These are phyloP conservation scores for Drosophila stalkeri DNA, from an alignment of 2,888 invertebrate species.

Conservation along the genomic window DNA sequence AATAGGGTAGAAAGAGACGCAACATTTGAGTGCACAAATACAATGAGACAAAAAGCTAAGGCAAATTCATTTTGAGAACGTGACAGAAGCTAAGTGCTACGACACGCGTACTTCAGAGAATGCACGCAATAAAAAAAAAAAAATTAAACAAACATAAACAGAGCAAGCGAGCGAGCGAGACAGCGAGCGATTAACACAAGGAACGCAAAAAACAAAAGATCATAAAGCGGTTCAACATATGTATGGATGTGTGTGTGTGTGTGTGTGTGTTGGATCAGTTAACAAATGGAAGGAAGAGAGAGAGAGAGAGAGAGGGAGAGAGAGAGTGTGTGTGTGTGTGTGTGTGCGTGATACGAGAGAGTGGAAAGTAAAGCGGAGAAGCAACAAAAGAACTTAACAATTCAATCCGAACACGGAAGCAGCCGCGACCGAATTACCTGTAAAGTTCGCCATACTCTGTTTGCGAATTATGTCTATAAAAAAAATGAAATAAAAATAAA, in stretches of 20 bases:
- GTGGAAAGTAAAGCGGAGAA: neutral
- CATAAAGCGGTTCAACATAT: conserved; percentile 24
- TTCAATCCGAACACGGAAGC: conserved; percentile 39
- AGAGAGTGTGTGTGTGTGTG: neutral
- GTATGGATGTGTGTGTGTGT: neutral
- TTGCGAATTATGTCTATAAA: conserved; percentile 85
- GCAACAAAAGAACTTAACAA: conserved; percentile 37
- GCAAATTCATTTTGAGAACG: conserved; percentile 2
- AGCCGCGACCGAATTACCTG: conserved; percentile 83
- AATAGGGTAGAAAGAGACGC: conserved; percentile 1
- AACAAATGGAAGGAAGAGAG: conserved; percentile 14
- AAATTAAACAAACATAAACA: conserved; percentile 1
- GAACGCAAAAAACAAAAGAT: conserved; percentile 22
- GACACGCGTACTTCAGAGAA: conserved; percentile 13
- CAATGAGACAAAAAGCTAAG: conserved; percentile 22
- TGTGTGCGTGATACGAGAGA: neutral
- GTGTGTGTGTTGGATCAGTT: conserved; percentile 5
- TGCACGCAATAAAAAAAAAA: conserved; percentile 2
- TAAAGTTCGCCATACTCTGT: conserved; percentile 83
- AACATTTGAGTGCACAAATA: conserved; percentile 10
- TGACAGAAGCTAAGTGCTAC: conserved; percentile 39
- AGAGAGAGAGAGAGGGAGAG: conserved; percentile 4
- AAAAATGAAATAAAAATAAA: conserved; percentile 66
- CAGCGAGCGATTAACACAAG: conserved; percentile 14
- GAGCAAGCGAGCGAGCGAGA: conserved; percentile 3